Evolutionary conservation across 2,888 invertebrate genomes (phyloP), one percentile per base, ranked within the genome.

Genomic region (Pecten maximus): DNA sequence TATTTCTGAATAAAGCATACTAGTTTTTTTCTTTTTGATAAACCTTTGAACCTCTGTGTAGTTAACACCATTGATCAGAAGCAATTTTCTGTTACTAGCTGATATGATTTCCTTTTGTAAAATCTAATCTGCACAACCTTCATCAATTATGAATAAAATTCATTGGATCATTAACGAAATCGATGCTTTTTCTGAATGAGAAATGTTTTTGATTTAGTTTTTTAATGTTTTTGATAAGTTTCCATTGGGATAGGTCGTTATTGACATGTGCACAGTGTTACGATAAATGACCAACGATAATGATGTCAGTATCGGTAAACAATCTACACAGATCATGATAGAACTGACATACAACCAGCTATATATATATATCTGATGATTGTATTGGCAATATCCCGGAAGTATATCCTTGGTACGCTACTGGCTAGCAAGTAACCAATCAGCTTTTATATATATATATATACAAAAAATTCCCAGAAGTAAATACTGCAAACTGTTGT

Each of bases 371-470:
- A 74, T 23, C 35, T 28, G 74, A 35, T 74, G 74, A 23, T 74
- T 35, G 74, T 74, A 74, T 74, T 35, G 74, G 74, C 74, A 74
- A 23, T 74, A 74, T 74, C 74, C 74, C 74, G 74, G 74, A 74
- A 74, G 74, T 74, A 35, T 74, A 8, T 28, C 10, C 74, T 35
- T 23, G 4, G 19, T 19, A 54, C 19, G 6, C 74, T 74, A 74
- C 74, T 74, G 74, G 74, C 35, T 23, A 74, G 10, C 10, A 74
- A 74, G 4, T 10, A 74, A 74, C 74, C 74, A 74, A 74, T 74
- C 35, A 74, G 50, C 50, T 54, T 54, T 16, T 44, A 4, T 44
- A 12, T 44, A n/a, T n/a, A n/a, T n/a, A n/a, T n/a, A n/a, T n/a
- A n/a, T n/a, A n/a, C n/a, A n/a, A n/a, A n/a, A n/a, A n/a, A n/a